Evolutionary conservation across 2,888 invertebrate genomes (phyloP).

Genomic region (Prosapia bicincta): DNA sequence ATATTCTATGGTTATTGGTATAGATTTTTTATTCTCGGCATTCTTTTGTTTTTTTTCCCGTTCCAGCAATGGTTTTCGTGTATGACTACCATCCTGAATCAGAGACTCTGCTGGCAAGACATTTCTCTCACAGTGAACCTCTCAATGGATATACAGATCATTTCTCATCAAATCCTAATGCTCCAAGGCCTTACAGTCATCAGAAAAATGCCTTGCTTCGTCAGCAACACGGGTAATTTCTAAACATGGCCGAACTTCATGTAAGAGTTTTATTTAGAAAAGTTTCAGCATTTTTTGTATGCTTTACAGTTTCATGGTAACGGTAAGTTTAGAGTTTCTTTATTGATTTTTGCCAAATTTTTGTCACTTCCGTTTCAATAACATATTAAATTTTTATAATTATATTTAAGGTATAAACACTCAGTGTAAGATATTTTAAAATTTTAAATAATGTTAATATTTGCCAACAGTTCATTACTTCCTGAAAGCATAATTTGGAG

Average conservation of each 20-base stretch:
- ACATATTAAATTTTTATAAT: too few species aligned
- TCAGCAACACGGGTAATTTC: constrained; percentile 56
- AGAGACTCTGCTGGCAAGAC: constrained; percentile 81
- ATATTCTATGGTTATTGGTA: background rate
- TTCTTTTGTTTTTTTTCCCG: constrained; percentile 2
- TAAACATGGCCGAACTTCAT: background rate
- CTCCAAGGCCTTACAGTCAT: constrained; percentile 75
- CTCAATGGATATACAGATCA: constrained; percentile 69
- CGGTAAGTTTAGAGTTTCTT: background rate
- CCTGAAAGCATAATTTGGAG: constrained; percentile 94
- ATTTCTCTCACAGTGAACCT: constrained; percentile 63
- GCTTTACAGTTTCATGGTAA: background rate
- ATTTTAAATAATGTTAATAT: too few species aligned
- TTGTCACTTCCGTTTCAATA: too few species aligned
- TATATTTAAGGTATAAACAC: too few species aligned
- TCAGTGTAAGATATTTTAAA: too few species aligned
- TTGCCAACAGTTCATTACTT: constrained; percentile 58
- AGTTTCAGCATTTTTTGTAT: background rate
- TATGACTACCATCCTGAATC: constrained; percentile 94
- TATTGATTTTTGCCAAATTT: too few species aligned
- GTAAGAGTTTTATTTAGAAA: background rate
- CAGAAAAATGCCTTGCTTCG: constrained; percentile 78
- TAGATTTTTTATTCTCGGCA: background rate
- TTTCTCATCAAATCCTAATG: constrained; percentile 78
- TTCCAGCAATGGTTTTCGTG: constrained; percentile 88